Percentiles rank a stretch among this genome's conserved stretches.
Conservation (phyloP, 2,888 invertebrate species). For the Colostygia pectinataria region DNA sequence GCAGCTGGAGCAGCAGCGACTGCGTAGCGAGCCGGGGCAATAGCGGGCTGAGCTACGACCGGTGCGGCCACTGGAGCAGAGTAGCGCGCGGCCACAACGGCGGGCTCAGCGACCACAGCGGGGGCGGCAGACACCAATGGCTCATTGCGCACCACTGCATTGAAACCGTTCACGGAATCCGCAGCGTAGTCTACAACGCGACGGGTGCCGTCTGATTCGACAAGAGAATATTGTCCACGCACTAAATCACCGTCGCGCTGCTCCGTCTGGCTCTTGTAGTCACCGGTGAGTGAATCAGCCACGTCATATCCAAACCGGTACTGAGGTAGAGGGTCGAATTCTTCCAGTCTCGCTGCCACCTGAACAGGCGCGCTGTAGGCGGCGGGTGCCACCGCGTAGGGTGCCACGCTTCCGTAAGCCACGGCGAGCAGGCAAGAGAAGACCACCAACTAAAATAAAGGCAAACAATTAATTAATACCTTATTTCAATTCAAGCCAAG, state of each 20-base stretch:
- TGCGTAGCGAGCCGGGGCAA: conserved; percentile 39
- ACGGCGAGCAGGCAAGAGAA: conserved; percentile 67
- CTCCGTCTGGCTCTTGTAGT: conserved; percentile 75
- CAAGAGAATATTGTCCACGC: conserved; percentile 68
- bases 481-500: not conserved
- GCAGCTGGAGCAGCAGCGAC: conserved; percentile 38
- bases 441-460: conserved; percentile 65
- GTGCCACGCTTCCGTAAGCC: conserved; percentile 61
- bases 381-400: conserved; percentile 41
- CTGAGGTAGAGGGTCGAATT: conserved; percentile 82
- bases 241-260: conserved; percentile 82
- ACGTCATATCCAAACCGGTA: conserved; percentile 79
- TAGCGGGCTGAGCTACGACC: conserved; percentile 78
- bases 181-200: conserved; percentile 71
- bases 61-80: conserved; percentile 78
- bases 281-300: conserved; percentile 71
- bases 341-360: conserved; percentile 62
- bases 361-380: conserved; percentile 21
- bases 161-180: conserved; percentile 70
- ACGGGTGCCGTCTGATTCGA: conserved; percentile 70
- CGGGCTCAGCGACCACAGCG: conserved; percentile 51
- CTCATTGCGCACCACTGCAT: conserved; percentile 71
- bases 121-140: conserved; percentile 45
- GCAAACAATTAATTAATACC: not conserved
- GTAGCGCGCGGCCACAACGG: conserved; percentile 39